Conservation (phyloP, 2,113 vertebrate species). For the Podarcis cretensis region DNA sequence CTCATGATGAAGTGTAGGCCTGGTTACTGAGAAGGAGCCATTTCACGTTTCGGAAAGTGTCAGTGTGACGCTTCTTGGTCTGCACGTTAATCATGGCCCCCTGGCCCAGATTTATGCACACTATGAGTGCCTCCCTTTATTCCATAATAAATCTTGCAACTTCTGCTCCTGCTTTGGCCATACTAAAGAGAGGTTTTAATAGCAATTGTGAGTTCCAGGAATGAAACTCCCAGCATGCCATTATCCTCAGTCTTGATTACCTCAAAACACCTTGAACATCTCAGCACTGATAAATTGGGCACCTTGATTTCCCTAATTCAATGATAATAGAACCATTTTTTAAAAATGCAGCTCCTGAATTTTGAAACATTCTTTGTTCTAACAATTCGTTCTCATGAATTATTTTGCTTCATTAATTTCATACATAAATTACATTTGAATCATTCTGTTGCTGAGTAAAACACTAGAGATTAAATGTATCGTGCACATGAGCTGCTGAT, state of each 20-base stretch:
- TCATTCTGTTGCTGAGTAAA: background rate
- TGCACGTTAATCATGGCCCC: background rate
- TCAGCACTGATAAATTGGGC: constrained; percentile 6
- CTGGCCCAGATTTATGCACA: background rate
- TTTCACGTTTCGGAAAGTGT: background rate
- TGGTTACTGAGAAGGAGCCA: background rate
- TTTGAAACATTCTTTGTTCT: constrained; percentile 1
- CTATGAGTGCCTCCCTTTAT: background rate
- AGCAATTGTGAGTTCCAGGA: background rate
- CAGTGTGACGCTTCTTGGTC: background rate
- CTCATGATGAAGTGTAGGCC: too few relatives aligned
- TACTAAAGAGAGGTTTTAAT: background rate
- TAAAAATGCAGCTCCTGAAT: background rate
- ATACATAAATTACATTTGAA: constrained; percentile 9
- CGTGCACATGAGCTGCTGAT: background rate
- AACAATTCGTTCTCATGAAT: constrained; percentile 11
- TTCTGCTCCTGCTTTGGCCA: background rate
- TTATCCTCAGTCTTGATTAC: background rate
- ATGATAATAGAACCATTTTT: constrained; percentile 5
- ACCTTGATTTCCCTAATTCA: constrained; percentile 8
- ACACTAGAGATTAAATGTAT: background rate
- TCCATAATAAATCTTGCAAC: background rate
- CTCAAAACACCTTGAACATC: constrained; percentile 17
- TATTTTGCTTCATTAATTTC: constrained; percentile 23
- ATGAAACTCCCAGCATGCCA: background rate